A percentile compares a stretch with the other conserved stretches of the same genome.
phyloP scores from a whole-genome alignment of 1,140 invertebrate species.

The Lanistes nyassanus region DNA sequence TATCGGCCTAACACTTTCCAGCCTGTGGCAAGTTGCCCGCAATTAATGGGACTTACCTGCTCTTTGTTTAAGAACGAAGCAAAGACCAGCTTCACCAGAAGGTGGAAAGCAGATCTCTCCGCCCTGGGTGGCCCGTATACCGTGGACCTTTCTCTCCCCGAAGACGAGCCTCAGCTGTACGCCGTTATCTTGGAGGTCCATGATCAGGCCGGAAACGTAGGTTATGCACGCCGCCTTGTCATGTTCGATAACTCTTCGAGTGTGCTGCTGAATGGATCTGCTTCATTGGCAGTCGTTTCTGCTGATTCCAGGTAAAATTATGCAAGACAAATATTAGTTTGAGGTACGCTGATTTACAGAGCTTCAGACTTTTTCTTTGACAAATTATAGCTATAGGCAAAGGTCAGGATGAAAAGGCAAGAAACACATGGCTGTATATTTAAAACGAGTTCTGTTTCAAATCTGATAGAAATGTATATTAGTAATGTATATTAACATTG shows the following conservation, averaged over 20 bases:
- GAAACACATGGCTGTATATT: no score
- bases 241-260: conserved; percentile 41
- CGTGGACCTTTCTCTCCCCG: not conserved
- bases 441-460: no score
- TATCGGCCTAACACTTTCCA: no score
- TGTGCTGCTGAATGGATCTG: conserved; percentile 9
- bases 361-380: not conserved
- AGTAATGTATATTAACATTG: no score
- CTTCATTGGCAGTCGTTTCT: conserved; percentile 19
- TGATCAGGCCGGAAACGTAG: conserved; percentile 39
- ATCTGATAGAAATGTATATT: no score
- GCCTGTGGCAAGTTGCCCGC: no score
- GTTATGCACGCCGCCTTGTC: conserved; percentile 35
- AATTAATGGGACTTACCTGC: no score
- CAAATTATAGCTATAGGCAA: no score
- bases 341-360: not conserved
- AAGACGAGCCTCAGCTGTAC: conserved; percentile 32
- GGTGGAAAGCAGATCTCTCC: not conserved
- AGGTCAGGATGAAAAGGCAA: no score
- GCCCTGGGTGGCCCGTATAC: not conserved
- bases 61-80: not conserved
- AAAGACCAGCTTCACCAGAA: not conserved
- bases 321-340: not conserved
- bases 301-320: conserved; percentile 11
- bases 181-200: conserved; percentile 36